Conservation (phyloP, 2,113 vertebrate species). For the Malaclemys terrapin region DNA sequence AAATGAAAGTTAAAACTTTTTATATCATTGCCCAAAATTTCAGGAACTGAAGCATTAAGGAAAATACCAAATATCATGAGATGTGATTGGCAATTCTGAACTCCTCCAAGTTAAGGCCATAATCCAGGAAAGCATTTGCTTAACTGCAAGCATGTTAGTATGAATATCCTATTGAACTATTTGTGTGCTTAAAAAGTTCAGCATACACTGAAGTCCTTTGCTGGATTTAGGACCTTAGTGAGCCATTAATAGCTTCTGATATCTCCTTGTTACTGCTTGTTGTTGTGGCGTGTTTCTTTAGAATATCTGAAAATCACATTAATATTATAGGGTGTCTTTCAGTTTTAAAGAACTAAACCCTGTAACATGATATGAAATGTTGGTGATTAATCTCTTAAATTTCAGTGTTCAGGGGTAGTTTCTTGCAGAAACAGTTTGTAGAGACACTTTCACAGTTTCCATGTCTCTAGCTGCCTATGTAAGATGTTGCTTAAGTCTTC, state of each 20-base stretch:
- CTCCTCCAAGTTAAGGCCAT: slow-evolving; percentile 47
- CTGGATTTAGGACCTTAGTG: background rate
- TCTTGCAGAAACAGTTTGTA: background rate
- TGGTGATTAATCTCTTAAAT: background rate
- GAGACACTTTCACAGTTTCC: background rate
- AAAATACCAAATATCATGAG: slow-evolving; percentile 21
- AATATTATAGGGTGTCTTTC: background rate
- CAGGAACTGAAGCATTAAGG: background rate
- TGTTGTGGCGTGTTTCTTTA: background rate
- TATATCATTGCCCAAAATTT: background rate
- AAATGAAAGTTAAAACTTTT: background rate
- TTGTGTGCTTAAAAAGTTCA: background rate
- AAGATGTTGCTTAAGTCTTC: background rate
- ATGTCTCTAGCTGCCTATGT: fast-evolving
- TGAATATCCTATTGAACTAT: slow-evolving; percentile 27
- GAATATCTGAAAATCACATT: background rate
- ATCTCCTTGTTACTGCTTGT: too few species aligned
- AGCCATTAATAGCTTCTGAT: background rate
- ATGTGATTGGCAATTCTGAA: slow-evolving; percentile 51
- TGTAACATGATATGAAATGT: background rate
- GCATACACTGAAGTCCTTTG: background rate
- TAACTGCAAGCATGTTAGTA: slow-evolving; percentile 46
- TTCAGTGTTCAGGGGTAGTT: background rate
- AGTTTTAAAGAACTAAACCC: background rate
- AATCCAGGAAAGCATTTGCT: slow-evolving; percentile 50